Base-by-base conservation (phyloP, 2,113 vertebrate species). In the Anhinga anhinga region DNA sequence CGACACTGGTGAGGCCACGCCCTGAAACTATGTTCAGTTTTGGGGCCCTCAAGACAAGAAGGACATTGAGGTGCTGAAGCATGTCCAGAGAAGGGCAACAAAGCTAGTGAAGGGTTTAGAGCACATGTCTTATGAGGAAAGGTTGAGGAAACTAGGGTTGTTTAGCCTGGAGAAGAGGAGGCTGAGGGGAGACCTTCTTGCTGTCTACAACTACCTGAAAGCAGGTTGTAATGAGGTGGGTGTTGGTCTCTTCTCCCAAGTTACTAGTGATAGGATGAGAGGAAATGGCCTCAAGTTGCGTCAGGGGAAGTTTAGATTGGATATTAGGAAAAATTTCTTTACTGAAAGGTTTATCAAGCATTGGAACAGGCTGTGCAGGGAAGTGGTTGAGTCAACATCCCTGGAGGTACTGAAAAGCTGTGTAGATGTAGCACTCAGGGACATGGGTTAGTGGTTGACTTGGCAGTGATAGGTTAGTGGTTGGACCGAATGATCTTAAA, bases 221-320 rank as follows among this genome's bases (percentile, higher is more conserved):
- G 19, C 30, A 56, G 19, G 30, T 13, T 13, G 55, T 34, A 13
- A 19, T 0, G 8, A 56, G 32, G 32, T 21, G 55, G 32, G 55
- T 4, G 56, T n/a, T 2, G 6, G 34, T 23, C 4, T 59, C 56
- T 59, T 59, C 21, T n/a, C 21, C 56, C 21, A 59, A n/a, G 34
- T 15, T 23, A 14, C 21, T 23, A n/a, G 21, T 1, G 21, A n/a
- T 19, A 34, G 9, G 34, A 59, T 0, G 1, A 15, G 13, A 59
- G 34, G 21, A 23, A 59, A 10, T 3, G 9, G 13, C 9, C 56
- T 59, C 56, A 23, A 59, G 56, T n/a, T n/a, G 9, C 1, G 1
- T 4, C 34, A 59, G 34, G 56, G 21, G 4, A n/a, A 13, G 21
- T 23, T 59, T 59, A n/a, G 56, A 23, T 5, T n/a, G 21, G 58